A percentile compares a stretch with the other conserved stretches of the same genome.
Evolutionary conservation across 2,888 invertebrate species (phyloP).

Genomic region (Mesorhabditis belari): DNA sequence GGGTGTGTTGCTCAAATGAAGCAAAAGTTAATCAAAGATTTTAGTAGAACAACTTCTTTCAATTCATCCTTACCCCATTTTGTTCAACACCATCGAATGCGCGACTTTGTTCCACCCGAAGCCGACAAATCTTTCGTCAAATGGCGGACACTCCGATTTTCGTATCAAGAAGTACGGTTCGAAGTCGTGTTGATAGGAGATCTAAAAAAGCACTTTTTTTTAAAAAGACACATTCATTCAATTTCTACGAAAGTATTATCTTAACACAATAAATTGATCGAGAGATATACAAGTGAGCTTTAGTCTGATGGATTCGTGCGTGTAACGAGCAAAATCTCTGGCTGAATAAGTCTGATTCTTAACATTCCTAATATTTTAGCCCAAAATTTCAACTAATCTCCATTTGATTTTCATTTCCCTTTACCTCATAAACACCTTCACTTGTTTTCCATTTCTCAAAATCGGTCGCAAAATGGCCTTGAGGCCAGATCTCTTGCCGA

Average conservation of each 20-base stretch:
- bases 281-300: no score
- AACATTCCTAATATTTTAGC: no score
- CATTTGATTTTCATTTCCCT: no score
- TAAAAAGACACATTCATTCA: neutral
- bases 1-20: no score
- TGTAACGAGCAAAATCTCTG: no score
- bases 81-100: slow-evolving; percentile 69
- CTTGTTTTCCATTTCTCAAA: neutral
- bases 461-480: neutral
- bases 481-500: neutral
- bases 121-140: slow-evolving; percentile 79
- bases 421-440: neutral
- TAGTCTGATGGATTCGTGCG: no score
- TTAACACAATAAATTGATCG: no score
- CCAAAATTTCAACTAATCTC: no score
- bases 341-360: no score
- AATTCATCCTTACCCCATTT: slow-evolving; percentile 67
- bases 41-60: no score
- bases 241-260: no score
- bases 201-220: slow-evolving; percentile 60
- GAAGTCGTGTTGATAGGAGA: slow-evolving; percentile 80
- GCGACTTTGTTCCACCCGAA: slow-evolving; percentile 81
- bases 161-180: slow-evolving; percentile 79
- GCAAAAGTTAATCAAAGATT: no score
- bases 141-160: slow-evolving; percentile 65